Base-by-base conservation (phyloP, 2,113 vertebrate genomes). In the Notothenia rossii region DNA sequence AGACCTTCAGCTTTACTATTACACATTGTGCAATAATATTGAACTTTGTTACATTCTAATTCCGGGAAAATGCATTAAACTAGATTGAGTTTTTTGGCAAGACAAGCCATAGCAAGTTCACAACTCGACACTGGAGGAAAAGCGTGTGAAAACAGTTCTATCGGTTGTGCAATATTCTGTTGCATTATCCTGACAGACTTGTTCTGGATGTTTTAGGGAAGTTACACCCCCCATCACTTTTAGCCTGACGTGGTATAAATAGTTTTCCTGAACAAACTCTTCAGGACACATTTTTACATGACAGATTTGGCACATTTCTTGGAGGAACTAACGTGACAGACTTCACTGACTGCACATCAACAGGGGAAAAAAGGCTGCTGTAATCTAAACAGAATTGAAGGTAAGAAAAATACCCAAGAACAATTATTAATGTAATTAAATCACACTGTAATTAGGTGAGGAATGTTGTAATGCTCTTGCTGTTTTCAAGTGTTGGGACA, bases 141-240 rank as follows among this genome's bases (percentile, higher is more conserved):
- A 22, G 9, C 40, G 0, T 48, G 33, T 18, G 40, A 18, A 45
- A 9, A 67, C 10, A 25, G 10, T 40, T 43, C 68, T 5, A n/a
- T 40, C 17, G 62, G 58, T 72, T 75, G 69, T 20, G 48, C 33
- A 84, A 75, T 40, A 14, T 43, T 18, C 45, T 5, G 20, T 18
- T 20, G 14, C 17, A 33, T 43, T 15, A 14, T 45, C 22, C 3
- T 0, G 13, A 60, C 11, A 40, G 40, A 64, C n/a, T 20, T 4
- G 7, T 4, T 7, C 18, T 8, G 5, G 36, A 45, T 10, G 2
- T 29, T n/a, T 12, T 3, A 2, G 3, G 58, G 17, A 48, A 10
- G 18, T 70, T 50, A 3, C 36, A 40, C 36, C 36, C 36, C 36
- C 36, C 36, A 40, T 40, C 36, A 46, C 2, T 53, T 11, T 18